Base-by-base conservation (phyloP, 2,113 vertebrate genomes). In the Callaeas wilsoni region DNA sequence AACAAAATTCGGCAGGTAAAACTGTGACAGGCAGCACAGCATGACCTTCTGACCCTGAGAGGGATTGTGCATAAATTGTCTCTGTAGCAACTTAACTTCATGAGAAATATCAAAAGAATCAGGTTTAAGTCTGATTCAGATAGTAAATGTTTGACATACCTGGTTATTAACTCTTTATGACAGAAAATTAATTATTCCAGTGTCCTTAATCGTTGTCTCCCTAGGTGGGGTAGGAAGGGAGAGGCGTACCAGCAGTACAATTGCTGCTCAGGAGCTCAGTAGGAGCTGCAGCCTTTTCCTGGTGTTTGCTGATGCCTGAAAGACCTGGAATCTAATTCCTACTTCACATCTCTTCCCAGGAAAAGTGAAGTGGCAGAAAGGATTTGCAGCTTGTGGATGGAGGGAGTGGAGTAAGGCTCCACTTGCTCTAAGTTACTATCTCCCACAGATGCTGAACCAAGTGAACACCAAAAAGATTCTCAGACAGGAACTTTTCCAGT, bases 61-160 rank as follows among this genome's bases (percentile, higher is more conserved):
- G 15, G 9, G 10, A 30, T 0, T 64, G 21, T 1, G 3, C 1
- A 0, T 49, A 64, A 87, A 39, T 52, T 41, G 17, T 30, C 37
- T 73, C 32, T 49, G 18, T 30, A 32, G 13, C 44, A 68, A 29
- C 29, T 52, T 29, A 91, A 26, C 20, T 47, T 62, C 0, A 1
- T 63, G 76, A 92, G 60, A 94, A 96, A 57, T 32, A 68, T n/a
- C 53, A 42, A 75, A 88, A 86, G 23, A 90, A 81, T 77, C 32
- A 70, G 7, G 16, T 86, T 65, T 86, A 68, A 67, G 35, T 37
- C 46, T 73, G 69, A 89, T 87, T 96, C 89, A 84, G 62, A 57
- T 18, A 60, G 64, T 23, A 59, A 25, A 35, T 44, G 19, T 60
- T 22, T 83, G 53, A 5, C 26, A 57, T 73, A 64, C 49, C 41